phyloP scores from a whole-genome alignment of 1,140 invertebrate species.

The Drosophila ironensis region DNA sequence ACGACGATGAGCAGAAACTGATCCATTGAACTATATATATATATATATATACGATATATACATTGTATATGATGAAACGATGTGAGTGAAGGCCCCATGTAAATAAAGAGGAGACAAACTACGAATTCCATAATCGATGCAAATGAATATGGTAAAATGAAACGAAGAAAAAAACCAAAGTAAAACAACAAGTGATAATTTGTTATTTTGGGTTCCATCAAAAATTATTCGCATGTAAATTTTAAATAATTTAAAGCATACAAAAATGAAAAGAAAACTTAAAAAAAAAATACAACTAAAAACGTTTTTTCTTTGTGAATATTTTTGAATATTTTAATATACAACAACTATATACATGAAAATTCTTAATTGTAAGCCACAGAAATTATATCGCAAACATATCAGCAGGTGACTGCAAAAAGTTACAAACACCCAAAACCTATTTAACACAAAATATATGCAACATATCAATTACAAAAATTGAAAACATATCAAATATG shows the following conservation, averaged over 20 bases:
- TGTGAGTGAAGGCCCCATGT: slow-evolving; percentile 60
- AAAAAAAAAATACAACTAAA: slow-evolving; percentile 38
- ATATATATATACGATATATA: too few species aligned
- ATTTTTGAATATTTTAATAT: slow-evolving; percentile 60
- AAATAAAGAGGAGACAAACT: slow-evolving; percentile 74
- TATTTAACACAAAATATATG: slow-evolving; percentile 51
- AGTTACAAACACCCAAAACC: slow-evolving; percentile 29
- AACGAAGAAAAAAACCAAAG: slow-evolving; percentile 6
- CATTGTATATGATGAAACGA: slow-evolving; percentile 12
- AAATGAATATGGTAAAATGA: slow-evolving; percentile 53
- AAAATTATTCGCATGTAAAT: slow-evolving; percentile 23
- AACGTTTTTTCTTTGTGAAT: slow-evolving; percentile 49
- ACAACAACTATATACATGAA: slow-evolving; percentile 40
- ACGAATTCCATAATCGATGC: slow-evolving; percentile 67
- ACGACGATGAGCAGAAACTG: slow-evolving; percentile 35
- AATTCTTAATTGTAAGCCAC: slow-evolving; percentile 50
- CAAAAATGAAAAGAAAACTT: neutral
- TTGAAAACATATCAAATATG: slow-evolving; percentile 77
- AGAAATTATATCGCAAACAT: slow-evolving; percentile 70
- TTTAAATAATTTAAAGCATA: slow-evolving; percentile 26
- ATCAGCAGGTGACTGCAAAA: slow-evolving; percentile 56
- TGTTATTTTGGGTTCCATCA: slow-evolving; percentile 35
- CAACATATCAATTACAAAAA: slow-evolving; percentile 72
- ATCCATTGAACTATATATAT: slow-evolving; percentile 80
- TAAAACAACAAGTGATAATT: slow-evolving; percentile 67